Conservation (phyloP, 2,888 invertebrate genomes). For the Patella caerulea region DNA sequence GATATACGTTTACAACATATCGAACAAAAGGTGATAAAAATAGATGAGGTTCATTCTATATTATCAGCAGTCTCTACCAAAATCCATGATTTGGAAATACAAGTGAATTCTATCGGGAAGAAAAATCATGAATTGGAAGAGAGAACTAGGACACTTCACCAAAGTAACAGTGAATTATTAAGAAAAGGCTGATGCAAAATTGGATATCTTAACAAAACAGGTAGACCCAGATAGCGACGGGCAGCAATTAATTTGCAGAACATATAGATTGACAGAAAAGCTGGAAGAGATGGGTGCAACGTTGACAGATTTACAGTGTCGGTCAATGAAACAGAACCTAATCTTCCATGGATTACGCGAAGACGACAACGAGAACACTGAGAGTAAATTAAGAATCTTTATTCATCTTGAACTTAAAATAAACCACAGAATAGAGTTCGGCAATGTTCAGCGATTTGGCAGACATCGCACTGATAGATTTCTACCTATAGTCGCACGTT, state of each 20-base stretch:
- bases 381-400: background rate
- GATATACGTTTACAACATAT: background rate
- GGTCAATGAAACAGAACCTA: constrained; percentile 3
- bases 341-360: background rate
- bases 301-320: background rate
- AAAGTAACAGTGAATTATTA: background rate
- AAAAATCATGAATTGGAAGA: background rate
- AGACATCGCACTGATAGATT: background rate
- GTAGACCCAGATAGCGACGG: background rate
- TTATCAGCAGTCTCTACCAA: background rate
- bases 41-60: background rate
- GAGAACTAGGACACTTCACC: background rate
- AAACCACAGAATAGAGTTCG: background rate
- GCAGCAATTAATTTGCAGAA: background rate
- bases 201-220: background rate
- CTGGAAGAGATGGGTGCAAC: background rate
- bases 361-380: background rate
- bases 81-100: background rate
- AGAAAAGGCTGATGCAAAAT: background rate
- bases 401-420: background rate
- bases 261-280: background rate
- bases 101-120: background rate
- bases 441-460: background rate
- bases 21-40: background rate
- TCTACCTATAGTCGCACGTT: background rate